Evolutionary conservation across 1,140 invertebrate species (phyloP).

Genomic region (Ladona fulva): DNA sequence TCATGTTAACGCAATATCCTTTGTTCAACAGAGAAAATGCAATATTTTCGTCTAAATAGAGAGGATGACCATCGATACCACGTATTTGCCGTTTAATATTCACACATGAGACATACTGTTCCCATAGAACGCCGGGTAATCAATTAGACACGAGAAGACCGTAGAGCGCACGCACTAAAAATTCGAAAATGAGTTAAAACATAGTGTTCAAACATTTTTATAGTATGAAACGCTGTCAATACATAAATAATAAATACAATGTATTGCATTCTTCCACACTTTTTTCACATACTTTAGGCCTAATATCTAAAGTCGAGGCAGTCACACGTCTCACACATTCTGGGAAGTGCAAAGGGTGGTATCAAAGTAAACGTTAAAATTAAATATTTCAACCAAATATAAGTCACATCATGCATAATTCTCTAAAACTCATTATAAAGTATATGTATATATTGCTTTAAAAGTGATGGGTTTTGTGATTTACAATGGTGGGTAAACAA

Average conservation of each 20-base stretch:
- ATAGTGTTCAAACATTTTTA: not conserved
- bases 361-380: not conserved
- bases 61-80: not conserved
- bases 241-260: slow-evolving; percentile 11
- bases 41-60: not conserved
- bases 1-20: too few species aligned
- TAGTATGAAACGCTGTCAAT: slow-evolving; percentile 9
- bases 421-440: not conserved
- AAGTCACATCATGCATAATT: not conserved
- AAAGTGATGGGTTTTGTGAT: slow-evolving; percentile 6
- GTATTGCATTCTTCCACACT: slow-evolving; percentile 4
- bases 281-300: slow-evolving; percentile 8
- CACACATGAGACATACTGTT: not conserved
- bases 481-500: not conserved
- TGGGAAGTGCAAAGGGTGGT: not conserved
- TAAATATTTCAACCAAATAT: not conserved
- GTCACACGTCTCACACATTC: not conserved
- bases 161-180: not conserved
- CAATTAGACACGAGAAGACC: not conserved
- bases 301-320: not conserved
- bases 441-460: not conserved
- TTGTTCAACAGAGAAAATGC: too few species aligned
- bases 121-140: slow-evolving; percentile 1
- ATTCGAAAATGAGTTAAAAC: not conserved
- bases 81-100: not conserved